Evolutionary conservation across 2,797 vertebrate genomes (phyloP).

Genomic region (Urosaurus nigricauda): DNA sequence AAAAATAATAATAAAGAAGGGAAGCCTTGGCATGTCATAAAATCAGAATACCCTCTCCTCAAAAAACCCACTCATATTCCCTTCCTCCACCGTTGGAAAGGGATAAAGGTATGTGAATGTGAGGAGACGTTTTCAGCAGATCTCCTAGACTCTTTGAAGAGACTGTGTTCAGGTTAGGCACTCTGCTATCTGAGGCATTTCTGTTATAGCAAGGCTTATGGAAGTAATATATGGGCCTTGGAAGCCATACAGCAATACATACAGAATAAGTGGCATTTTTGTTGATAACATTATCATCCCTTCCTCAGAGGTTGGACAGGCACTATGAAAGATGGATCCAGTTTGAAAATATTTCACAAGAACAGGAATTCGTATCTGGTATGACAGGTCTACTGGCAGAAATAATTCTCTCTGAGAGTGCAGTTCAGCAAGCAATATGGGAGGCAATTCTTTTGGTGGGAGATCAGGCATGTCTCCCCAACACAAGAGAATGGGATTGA

Average conservation of each 20-base stretch:
- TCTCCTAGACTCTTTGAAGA: too few species aligned
- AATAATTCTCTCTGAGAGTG: not conserved
- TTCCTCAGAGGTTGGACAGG: not conserved
- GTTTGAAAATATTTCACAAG: not conserved
- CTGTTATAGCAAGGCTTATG: not conserved
- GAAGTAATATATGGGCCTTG: not conserved
- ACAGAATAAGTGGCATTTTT: not conserved
- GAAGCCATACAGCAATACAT: not conserved
- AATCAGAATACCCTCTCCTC: not conserved
- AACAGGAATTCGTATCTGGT: not conserved
- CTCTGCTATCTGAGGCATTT: not conserved
- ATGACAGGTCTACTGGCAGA: not conserved
- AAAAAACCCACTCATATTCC: not conserved
- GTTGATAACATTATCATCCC: not conserved
- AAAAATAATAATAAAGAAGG: not conserved
- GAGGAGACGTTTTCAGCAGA: not conserved
- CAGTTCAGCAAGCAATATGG: not conserved
- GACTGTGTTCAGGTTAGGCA: not conserved
- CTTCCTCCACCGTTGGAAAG: not conserved
- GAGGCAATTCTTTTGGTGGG: not conserved
- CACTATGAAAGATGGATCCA: not conserved
- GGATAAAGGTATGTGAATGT: not conserved
- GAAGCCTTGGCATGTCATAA: not conserved
- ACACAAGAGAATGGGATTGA: not conserved
- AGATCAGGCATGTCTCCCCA: not conserved